phyloP scores from a whole-genome alignment of 2,888 invertebrate genomes.

The Homarus gammarus region DNA sequence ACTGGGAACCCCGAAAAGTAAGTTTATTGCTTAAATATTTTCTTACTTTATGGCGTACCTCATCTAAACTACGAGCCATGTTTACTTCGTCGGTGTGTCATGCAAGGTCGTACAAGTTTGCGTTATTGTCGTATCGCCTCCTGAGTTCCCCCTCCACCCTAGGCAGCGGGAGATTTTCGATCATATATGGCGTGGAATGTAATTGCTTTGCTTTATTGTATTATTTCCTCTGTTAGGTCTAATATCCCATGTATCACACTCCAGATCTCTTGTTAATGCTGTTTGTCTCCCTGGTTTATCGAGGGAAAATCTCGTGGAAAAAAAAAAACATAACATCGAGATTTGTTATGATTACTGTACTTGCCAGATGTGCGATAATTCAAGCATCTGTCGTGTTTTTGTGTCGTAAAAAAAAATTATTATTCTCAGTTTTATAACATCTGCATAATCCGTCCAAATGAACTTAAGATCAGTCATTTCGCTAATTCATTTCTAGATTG shows the following conservation, averaged over 20 bases:
- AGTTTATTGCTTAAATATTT: too few species aligned
- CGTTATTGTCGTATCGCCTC: not conserved
- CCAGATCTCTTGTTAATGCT: slow-evolving; percentile 3
- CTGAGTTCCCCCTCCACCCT: too few species aligned
- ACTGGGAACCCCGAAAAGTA: not conserved
- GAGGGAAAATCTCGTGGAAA: not conserved
- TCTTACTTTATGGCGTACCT: too few species aligned
- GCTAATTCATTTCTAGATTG: too few species aligned
- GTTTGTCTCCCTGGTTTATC: not conserved
- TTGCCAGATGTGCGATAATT: not conserved
- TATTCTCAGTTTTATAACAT: too few species aligned
- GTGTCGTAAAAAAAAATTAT: too few species aligned
- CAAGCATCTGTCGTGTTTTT: not conserved
- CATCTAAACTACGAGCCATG: too few species aligned
- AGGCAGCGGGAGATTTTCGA: not conserved
- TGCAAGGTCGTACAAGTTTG: too few species aligned
- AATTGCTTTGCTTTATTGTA: slow-evolving; percentile 36
- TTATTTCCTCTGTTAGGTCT: slow-evolving; percentile 9
- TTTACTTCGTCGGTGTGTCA: too few species aligned
- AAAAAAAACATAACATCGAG: not conserved
- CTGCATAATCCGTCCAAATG: too few species aligned
- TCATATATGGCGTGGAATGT: slow-evolving; percentile 9
- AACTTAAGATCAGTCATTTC: too few species aligned
- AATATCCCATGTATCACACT: slow-evolving; percentile 7
- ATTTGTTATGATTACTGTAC: not conserved